Evolutionary conservation across 2,113 vertebrate species (phyloP), one percentile per base, ranked within the genome.

Genomic region (Sarotherodon lohbergeri): DNA sequence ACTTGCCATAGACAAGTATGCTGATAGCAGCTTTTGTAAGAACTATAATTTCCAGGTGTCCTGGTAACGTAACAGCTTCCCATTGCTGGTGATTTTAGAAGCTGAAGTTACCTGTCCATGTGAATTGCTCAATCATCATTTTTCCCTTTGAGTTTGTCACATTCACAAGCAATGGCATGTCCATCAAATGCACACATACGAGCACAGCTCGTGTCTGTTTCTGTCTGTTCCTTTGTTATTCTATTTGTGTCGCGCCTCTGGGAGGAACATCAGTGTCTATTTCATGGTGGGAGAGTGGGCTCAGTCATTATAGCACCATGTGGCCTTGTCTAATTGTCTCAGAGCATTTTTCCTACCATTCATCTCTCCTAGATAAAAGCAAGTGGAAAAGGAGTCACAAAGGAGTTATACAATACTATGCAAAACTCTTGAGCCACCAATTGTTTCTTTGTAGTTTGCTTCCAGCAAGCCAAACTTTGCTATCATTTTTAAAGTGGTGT

Each of bases 301-400:
- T 82, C 52, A 55, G 63, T 48, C 86, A 79, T 91, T 87, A 80
- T 59, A 86, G 81, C 50, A 80, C 78, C 80, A 73, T 80, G 66
- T 89, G 88, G 90, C 87, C 92, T 92, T 89, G 91, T 90, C 80
- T 92, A 90, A 95, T 91, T 93, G 89, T 91, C 84, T 61, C 46
- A 24, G 10, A 80, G 81, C 68, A 86, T 87, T 83, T 48, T 81
- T 54, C 57, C 56, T 55, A 48, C 73, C 66, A 88, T 90, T 90
- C 86, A 89, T 83, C 48, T 9, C 12, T 27, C 14, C 14, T 50
- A 19, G 22, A 84, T 80, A 66, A 88, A 90, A 83, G 48, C 41
- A 10, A 66, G 46, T 43, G n/a, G 39, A 81, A 83, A 85, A 36
- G 52, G 43, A 89, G 55, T n/a, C 1, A 36, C 32, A 66, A 86